Percentiles rank a stretch among this genome's conserved stretches.
phyloP scores from a whole-genome alignment of 2,113 vertebrate genomes.

The Neofelis nebulosa region DNA sequence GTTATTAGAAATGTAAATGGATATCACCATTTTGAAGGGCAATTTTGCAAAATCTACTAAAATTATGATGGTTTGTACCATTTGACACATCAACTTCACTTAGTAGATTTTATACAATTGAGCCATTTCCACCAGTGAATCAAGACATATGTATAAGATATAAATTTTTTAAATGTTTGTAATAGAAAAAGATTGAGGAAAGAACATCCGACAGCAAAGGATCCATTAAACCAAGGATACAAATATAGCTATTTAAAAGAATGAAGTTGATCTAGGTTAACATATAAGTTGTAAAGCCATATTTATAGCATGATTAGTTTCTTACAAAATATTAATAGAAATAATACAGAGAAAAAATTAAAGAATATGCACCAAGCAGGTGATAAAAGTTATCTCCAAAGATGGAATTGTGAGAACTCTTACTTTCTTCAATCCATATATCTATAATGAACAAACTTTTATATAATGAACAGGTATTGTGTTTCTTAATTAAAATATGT shows the following conservation, averaged over 20 bases:
- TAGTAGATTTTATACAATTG: not conserved
- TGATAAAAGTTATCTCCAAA: not conserved
- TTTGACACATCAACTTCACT: not conserved
- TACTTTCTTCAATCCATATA: not conserved
- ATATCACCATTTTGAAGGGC: not conserved
- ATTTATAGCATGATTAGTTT: not conserved
- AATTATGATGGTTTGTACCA: not conserved
- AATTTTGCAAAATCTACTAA: not conserved
- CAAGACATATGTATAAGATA: not conserved
- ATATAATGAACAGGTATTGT: not conserved
- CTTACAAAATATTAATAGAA: not conserved
- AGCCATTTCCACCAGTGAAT: not conserved
- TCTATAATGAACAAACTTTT: not conserved
- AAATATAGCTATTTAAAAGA: not conserved
- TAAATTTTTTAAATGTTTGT: not conserved
- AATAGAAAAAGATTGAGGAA: not conserved
- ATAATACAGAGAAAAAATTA: not conserved
- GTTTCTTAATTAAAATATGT: not conserved
- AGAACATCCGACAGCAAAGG: not conserved
- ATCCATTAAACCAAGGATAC: not conserved
- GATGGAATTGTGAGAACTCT: not conserved
- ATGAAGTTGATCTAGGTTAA: not conserved
- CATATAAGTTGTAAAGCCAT: not conserved
- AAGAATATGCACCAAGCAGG: not conserved
- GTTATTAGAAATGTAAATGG: not conserved